Percentiles rank a stretch among this genome's conserved stretches.
Evolutionary conservation across 2,797 vertebrate species (phyloP).

Genomic region (Thunnus albacares): DNA sequence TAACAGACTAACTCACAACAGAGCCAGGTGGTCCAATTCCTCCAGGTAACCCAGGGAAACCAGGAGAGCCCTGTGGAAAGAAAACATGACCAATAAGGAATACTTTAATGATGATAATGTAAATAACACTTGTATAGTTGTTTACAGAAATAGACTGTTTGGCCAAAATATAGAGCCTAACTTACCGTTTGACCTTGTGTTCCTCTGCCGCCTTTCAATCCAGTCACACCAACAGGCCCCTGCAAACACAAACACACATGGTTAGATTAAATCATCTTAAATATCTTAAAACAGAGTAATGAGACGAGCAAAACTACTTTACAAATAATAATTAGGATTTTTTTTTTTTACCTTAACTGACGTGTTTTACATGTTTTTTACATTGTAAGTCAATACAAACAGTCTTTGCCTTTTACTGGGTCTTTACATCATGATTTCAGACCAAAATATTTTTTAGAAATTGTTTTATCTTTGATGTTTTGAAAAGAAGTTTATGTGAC

Average conservation of each 20-base stretch:
- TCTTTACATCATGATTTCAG: no score
- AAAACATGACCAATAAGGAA: background rate
- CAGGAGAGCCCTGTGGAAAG: slow-evolving; percentile 90
- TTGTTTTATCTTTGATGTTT: background rate
- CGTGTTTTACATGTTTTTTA: no score
- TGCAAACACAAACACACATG: slow-evolving; percentile 67
- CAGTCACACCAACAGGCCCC: slow-evolving; percentile 93
- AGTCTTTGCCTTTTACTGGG: no score
- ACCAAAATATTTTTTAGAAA: no score
- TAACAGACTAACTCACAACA: slow-evolving; percentile 86
- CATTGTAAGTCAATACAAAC: no score
- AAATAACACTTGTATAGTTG: background rate
- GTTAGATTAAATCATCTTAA: background rate
- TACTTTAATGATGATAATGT: background rate
- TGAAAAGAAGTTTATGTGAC: background rate
- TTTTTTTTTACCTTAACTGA: background rate
- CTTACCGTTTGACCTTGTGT: slow-evolving; percentile 95
- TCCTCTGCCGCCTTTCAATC: slow-evolving; percentile 96
- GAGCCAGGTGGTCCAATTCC: slow-evolving; percentile 92
- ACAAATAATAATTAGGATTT: no score
- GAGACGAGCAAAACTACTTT: no score
- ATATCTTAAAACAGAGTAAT: background rate
- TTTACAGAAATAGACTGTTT: background rate
- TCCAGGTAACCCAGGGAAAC: slow-evolving; percentile 96
- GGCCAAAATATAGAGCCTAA: slow-evolving; percentile 27